phyloP scores from a whole-genome alignment of 2,888 invertebrate species.

The Cephus nigrinus region DNA sequence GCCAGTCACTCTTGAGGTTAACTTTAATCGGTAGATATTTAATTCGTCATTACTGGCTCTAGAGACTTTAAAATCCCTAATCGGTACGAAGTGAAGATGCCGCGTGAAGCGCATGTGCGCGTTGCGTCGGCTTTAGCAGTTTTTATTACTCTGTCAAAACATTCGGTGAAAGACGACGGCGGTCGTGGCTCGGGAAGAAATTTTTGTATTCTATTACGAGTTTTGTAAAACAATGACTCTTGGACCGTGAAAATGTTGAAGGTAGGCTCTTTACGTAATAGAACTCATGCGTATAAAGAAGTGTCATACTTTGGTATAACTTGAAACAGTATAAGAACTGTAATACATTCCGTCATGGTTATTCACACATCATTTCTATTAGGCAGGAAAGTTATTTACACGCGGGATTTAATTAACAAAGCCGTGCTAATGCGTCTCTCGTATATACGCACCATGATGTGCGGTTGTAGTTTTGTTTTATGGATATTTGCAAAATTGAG shows the following conservation, averaged over 20 bases:
- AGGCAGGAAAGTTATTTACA: slow-evolving; percentile 9
- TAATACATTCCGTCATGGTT: background rate
- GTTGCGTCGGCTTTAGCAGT: background rate
- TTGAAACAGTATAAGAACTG: background rate
- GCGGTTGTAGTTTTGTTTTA: background rate
- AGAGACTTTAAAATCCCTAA: background rate
- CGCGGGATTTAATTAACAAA: slow-evolving; percentile 1
- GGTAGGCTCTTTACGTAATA: background rate
- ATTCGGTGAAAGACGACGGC: background rate
- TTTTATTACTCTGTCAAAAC: background rate
- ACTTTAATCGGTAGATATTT: background rate
- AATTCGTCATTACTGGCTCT: background rate
- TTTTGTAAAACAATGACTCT: background rate
- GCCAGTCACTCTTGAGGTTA: background rate
- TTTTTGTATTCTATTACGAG: background rate
- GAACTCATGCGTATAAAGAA: background rate
- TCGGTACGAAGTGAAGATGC: background rate
- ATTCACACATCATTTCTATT: background rate
- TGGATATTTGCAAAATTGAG: background rate
- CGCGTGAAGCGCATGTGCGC: background rate
- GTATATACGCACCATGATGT: background rate
- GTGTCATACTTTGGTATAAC: background rate
- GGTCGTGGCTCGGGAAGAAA: background rate
- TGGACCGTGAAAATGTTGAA: background rate
- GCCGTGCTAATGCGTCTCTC: background rate